phyloP scores from a whole-genome alignment of 2,113 vertebrate species.

The Trinectes maculatus region DNA sequence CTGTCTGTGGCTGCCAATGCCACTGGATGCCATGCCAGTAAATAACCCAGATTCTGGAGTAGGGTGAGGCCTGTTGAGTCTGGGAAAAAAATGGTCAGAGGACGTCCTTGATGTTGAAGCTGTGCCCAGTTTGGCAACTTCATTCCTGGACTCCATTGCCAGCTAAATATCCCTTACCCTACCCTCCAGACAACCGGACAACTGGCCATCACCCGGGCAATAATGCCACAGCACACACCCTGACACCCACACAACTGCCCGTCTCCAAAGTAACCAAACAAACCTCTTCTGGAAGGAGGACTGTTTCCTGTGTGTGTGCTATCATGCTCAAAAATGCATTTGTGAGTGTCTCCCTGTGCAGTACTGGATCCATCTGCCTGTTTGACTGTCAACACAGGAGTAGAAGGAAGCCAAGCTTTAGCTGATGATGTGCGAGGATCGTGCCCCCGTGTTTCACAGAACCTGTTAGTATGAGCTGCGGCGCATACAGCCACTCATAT shows the following conservation, averaged over 20 bases:
- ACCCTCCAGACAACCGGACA: constrained; percentile 56
- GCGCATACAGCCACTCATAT: constrained; percentile 47
- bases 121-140: constrained; percentile 39
- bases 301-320: constrained; percentile 44
- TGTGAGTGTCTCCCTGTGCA: too few relatives aligned
- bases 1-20: background rate
- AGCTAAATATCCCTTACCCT: constrained; percentile 38
- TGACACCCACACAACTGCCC: constrained; percentile 15
- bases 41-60: constrained; percentile 31
- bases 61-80: constrained; percentile 38
- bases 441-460: constrained; percentile 18
- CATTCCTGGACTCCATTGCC: constrained; percentile 28
- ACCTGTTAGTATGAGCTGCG: constrained; percentile 46
- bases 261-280: constrained; percentile 66
- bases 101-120: constrained; percentile 13
- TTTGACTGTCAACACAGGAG: constrained; percentile 23
- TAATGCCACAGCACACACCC: constrained; percentile 28
- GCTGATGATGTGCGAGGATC: constrained; percentile 38
- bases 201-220: constrained; percentile 37
- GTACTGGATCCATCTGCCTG: too few relatives aligned
- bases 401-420: background rate
- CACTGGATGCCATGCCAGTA: constrained; percentile 10
- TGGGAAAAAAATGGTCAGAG: constrained; percentile 1
- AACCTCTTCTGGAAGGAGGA: constrained; percentile 46
- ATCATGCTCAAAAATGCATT: background rate